Base-by-base conservation (phyloP, 2,797 vertebrate genomes). In the Rhabdophis nuchalis region DNA sequence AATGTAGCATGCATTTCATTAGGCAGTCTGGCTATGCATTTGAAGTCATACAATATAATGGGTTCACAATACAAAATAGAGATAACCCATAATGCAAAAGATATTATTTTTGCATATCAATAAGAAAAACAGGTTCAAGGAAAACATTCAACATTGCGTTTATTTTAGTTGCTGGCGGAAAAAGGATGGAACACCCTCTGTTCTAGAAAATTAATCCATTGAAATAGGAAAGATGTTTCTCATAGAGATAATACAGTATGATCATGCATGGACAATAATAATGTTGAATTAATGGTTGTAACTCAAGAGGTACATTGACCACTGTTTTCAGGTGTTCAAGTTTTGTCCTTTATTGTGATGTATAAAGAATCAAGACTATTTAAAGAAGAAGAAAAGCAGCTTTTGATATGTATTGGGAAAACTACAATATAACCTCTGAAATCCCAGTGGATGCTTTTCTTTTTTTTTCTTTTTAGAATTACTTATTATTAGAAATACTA, bases 181-280 rank as follows among this genome's bases (percentile, higher is more conserved):
- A 60, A 52, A 91, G 93, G 91, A 93, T 95, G 89, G 92, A 94
- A 85, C 29, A 93, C 85, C 50, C 9, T 92, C 64, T 57, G 87
- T 85, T 68, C 85, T 90, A 91, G 64, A 86, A 91, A 95, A 89
- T 46, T 93, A 27, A 94, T 94, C 82, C 89, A 92, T 93, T 94
- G 92, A 91, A 94, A 56, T 68, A 92, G 91, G 94, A 88, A 58
- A 87, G 14, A 27, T 85, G 46, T 93, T 94, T 92, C 32, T 92
- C 88, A 95, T 25, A 90, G 86, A 93, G 91, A n/a, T 93, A 89
- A 82, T 94, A 91, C 93, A 57, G 46, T 94, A 87, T 1, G 91
- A 90, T 95, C 89, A 91, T 94, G 94, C 77, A 64, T 50, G 72
- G 85, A 85, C 52, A 54, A 89, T 87, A 57, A 60, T 91, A 41